These are phyloP conservation scores for Formicarius rufipectus DNA, from an alignment of 2,113 vertebrate species.

Conservation along the genomic window DNA sequence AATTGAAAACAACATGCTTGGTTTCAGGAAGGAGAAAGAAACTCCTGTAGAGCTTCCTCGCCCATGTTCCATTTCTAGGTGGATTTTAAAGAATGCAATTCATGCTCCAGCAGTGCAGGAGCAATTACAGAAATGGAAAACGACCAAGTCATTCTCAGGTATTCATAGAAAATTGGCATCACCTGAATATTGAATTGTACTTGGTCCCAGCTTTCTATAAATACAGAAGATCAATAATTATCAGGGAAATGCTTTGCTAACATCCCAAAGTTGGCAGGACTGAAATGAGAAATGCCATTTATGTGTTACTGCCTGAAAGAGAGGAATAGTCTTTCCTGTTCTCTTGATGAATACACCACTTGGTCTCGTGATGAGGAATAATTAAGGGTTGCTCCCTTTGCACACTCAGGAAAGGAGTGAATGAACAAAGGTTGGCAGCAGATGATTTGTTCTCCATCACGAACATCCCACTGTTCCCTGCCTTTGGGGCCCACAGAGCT, in stretches of 20 bases:
- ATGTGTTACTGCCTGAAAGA: slow-evolving; percentile 5
- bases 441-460: not conserved
- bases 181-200: slow-evolving; percentile 53
- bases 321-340: not conserved
- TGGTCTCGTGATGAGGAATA: not conserved
- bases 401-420: not conserved
- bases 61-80: not conserved
- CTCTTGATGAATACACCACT: not conserved
- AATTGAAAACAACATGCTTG: not conserved
- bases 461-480: not conserved
- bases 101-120: slow-evolving; percentile 21
- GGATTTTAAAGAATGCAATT: slow-evolving; percentile 45
- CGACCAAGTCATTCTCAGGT: slow-evolving; percentile 63
- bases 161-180: slow-evolving; percentile 67
- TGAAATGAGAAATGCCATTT: slow-evolving; percentile 52
- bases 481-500: not conserved
- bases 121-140: slow-evolving; percentile 64
- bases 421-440: not conserved
- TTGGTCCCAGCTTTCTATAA: slow-evolving; percentile 49
- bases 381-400: slow-evolving; percentile 8
- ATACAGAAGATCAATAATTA: slow-evolving; percentile 66
- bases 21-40: not conserved
- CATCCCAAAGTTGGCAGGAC: slow-evolving; percentile 44
- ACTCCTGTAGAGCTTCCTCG: not conserved
- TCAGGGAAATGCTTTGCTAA: slow-evolving; percentile 59